These are phyloP conservation scores for Paracentrotus lividus DNA, from an alignment of 53 echinoderm and acorn worm species.

Conservation along the genomic window DNA sequence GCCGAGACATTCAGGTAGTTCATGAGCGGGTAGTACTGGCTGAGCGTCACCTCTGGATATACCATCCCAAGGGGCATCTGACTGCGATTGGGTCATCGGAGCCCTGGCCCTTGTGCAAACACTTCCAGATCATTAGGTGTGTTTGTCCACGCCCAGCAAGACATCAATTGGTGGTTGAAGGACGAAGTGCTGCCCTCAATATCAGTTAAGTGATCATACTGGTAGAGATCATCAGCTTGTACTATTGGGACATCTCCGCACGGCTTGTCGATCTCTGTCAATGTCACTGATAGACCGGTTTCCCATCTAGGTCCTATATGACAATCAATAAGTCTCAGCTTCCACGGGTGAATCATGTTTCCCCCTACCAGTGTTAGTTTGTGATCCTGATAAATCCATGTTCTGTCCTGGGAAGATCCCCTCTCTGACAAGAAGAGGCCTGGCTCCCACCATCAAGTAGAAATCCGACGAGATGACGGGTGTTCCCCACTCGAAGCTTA, in stretches of 20 bases:
- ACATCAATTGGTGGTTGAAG: slow-evolving; percentile 83
- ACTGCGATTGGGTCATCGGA: slow-evolving; percentile 62
- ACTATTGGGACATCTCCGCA: slow-evolving; percentile 62
- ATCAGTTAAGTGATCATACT: slow-evolving; percentile 63
- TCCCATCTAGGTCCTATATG: slow-evolving; percentile 65
- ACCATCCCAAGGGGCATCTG: slow-evolving; percentile 64
- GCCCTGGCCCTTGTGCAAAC: slow-evolving; percentile 20
- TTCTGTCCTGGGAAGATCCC: slow-evolving; percentile 52
- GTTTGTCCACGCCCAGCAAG: slow-evolving; percentile 62
- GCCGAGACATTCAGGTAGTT: slow-evolving; percentile 79
- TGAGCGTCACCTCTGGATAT: slow-evolving; percentile 60
- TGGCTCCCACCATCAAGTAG: slow-evolving; percentile 69
- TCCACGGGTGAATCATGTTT: slow-evolving; percentile 21
- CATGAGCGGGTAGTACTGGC: slow-evolving; percentile 53
- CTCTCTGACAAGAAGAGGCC: slow-evolving; percentile 59
- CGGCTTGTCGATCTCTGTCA: slow-evolving; percentile 67
- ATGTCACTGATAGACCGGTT: slow-evolving; percentile 32
- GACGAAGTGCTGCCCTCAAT: slow-evolving; percentile 62
- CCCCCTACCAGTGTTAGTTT: slow-evolving; percentile 67
- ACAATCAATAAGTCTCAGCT: slow-evolving; percentile 62
- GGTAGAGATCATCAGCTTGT: slow-evolving; percentile 24
- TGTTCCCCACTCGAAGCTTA: slow-evolving; percentile 37
- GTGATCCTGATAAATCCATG: slow-evolving; percentile 52
- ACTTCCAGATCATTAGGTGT: slow-evolving; percentile 62
- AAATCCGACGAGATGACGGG: slow-evolving; percentile 20